Evolutionary conservation across 2,797 vertebrate genomes (phyloP), one percentile per base, ranked within the genome.

Genomic region (Trachurus trachurus): DNA sequence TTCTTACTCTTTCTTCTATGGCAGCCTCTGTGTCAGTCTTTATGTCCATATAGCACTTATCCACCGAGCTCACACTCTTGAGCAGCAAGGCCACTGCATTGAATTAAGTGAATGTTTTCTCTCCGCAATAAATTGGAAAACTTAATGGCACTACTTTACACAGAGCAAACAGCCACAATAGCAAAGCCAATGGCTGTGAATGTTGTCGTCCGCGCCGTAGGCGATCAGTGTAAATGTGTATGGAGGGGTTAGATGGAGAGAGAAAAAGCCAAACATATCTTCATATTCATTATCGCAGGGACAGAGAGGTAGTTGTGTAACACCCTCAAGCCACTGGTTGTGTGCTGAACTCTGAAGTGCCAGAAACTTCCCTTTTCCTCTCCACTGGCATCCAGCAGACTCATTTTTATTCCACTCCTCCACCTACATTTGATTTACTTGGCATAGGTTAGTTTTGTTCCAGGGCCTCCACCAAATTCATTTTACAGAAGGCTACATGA

Each of bases 61-160:
- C 44, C 45, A 45, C 42, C 34, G 29, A 49, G 22, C 66, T 52
- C 34, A 61, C 68, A 29, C 34, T 31, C 39, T 19, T 37, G 17
- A 52, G 26, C 44, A 39, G 65, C 45, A 60, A 31, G 49, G 19
- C 66, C 57, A 67, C 66, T 69, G 53, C 63, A 50, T 53, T 7
- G 37, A 56, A 81, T 66, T 69, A 53, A 64, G 53, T 31, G 69
- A 85, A 82, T 53, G 52, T 82, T 67, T 70, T 56, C 66, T 73
- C 47, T 12, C 10, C 64, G 54, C 53, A 76, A 59, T 83, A 77
- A 83, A 85, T 82, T 78, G 45, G 49, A 71, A 26, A 54, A 63
- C 37, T 58, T 82, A 90, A 92, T 88, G 87, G 63, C 75, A 12
- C 45, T 66, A 37, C 71, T 89, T 73, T 74, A 60, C 21, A 80